A percentile compares a stretch with the other conserved stretches of the same genome.
phyloP scores from a whole-genome alignment of 2,113 vertebrate genomes.

The Corvus moneduloides region DNA sequence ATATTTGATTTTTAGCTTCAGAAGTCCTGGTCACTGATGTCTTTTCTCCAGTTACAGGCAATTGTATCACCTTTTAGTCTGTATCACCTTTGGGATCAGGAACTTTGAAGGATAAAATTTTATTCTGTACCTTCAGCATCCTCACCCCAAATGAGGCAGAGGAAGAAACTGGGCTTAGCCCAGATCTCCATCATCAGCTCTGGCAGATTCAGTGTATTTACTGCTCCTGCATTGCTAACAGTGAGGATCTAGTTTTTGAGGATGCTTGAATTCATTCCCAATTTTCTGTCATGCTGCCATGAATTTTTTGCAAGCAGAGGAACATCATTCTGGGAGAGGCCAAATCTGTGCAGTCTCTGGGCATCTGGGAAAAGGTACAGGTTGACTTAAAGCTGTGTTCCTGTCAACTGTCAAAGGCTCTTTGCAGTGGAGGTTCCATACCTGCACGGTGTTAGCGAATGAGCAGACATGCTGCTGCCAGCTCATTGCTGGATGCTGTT shows the following conservation, averaged over 20 bases:
- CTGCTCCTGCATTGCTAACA: not conserved
- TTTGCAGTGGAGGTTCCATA: not conserved
- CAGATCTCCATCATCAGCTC: not conserved
- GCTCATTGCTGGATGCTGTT: not conserved
- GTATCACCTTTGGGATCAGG: not conserved
- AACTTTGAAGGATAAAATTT: not conserved
- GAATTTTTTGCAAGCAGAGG: not conserved
- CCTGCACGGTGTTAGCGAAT: accelerated
- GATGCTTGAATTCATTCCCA: not conserved
- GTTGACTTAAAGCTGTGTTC: not conserved
- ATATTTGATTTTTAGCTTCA: not conserved
- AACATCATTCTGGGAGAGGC: not conserved
- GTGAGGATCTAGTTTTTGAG: not conserved
- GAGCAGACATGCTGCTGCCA: not conserved
- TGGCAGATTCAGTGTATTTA: not conserved
- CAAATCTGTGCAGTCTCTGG: not conserved
- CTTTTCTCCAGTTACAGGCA: not conserved
- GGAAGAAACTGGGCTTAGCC: not conserved
- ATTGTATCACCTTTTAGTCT: not conserved
- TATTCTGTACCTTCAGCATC: not conserved
- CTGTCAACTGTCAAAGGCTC: not conserved
- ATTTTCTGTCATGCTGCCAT: not conserved
- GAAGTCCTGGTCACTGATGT: not conserved
- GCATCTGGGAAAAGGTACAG: not conserved
- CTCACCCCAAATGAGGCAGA: not conserved